Percentiles rank a stretch among this genome's conserved stretches.
phyloP scores from a whole-genome alignment of 1,140 invertebrate genomes.

The Kradibia gibbosae region DNA sequence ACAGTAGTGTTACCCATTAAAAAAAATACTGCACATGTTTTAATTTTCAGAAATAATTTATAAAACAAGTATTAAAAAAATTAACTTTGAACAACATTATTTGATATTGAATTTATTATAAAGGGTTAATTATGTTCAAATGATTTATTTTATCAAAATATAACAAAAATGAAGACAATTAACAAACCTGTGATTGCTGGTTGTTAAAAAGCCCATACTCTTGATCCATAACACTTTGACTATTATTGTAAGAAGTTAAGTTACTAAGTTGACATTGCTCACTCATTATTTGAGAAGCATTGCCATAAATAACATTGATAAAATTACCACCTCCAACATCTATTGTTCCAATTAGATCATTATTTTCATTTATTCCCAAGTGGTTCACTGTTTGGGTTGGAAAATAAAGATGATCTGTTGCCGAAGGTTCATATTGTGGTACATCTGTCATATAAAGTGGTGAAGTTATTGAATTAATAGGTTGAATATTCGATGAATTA shows the following conservation, averaged over 20 bases:
- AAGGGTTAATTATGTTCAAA: background rate
- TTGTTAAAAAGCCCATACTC: conserved; percentile 68
- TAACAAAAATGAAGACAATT: background rate
- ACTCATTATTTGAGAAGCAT: conserved; percentile 67
- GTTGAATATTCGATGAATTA: conserved; percentile 60
- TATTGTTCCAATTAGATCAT: conserved; percentile 70
- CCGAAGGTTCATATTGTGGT: conserved; percentile 56
- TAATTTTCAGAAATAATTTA: too few relatives aligned
- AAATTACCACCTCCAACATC: conserved; percentile 72
- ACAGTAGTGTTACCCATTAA: too few relatives aligned
- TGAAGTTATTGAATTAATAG: conserved; percentile 60
- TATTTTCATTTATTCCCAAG: conserved; percentile 68
- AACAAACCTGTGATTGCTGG: conserved; percentile 52
- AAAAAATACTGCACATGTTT: too few relatives aligned
- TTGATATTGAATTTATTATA: too few relatives aligned
- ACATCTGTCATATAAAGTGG: conserved; percentile 65
- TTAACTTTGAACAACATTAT: too few relatives aligned
- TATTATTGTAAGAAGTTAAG: conserved; percentile 60
- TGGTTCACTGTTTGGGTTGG: conserved; percentile 65
- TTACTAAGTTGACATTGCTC: conserved; percentile 64
- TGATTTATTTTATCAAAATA: background rate
- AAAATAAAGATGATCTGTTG: conserved; percentile 64
- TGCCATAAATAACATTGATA: conserved; percentile 71
- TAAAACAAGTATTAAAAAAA: too few relatives aligned
- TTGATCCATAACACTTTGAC: conserved; percentile 63